A percentile compares a stretch with the other conserved stretches of the same genome.
Evolutionary conservation across 2,888 invertebrate genomes (phyloP).

Genomic region (Endotricha flammealis): DNA sequence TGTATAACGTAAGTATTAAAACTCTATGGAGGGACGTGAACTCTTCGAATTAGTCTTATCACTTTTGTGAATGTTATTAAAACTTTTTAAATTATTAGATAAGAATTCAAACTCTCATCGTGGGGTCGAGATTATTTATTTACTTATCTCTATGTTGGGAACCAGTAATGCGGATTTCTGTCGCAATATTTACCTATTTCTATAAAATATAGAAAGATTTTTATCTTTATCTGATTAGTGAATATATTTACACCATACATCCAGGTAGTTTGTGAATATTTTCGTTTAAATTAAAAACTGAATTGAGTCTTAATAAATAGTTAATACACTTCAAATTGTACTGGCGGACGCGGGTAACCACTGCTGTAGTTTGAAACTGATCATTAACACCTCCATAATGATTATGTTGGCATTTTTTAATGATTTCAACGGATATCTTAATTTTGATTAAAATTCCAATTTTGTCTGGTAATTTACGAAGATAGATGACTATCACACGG

Average conservation of each 20-base stretch:
- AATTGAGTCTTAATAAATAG: slow-evolving; percentile 3
- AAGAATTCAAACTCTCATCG: slow-evolving; percentile 26
- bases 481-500: slow-evolving; percentile 12
- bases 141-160: slow-evolving; percentile 16
- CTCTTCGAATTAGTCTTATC: slow-evolving; percentile 23
- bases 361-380: not conserved
- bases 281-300: not conserved
- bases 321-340: not conserved
- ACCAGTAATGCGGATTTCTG: not conserved
- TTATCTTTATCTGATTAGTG: slow-evolving; percentile 9
- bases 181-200: slow-evolving; percentile 17
- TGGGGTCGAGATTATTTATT: slow-evolving; percentile 14
- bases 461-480: slow-evolving; percentile 7
- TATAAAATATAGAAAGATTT: slow-evolving; percentile 5
- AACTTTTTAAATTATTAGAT: slow-evolving; percentile 42
- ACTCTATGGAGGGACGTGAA: not conserved
- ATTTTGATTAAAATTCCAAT: slow-evolving; percentile 21
- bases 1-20: slow-evolving; percentile 8
- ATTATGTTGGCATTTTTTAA: not conserved
- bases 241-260: slow-evolving; percentile 8
- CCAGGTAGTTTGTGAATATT: not conserved
- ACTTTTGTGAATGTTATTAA: slow-evolving; percentile 34
- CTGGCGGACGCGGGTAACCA: not conserved
- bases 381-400: slow-evolving; percentile 2
- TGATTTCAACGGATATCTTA: slow-evolving; percentile 11